Percentiles rank a stretch among this genome's conserved stretches.
These are phyloP conservation scores for Hyposmocoma kahamanoa DNA, from an alignment of 1,140 invertebrate genomes.

Conservation along the genomic window DNA sequence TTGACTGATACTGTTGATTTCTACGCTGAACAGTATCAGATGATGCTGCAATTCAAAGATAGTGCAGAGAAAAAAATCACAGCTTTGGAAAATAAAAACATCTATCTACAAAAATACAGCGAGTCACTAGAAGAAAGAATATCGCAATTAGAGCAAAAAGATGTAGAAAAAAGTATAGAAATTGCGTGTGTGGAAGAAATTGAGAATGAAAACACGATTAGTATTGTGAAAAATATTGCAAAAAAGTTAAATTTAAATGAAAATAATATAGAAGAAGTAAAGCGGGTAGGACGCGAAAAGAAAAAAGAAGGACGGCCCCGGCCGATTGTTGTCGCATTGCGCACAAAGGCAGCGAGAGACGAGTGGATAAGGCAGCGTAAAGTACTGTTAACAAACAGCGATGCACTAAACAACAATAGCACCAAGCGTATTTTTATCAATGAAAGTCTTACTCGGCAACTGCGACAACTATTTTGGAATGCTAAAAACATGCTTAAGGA, in stretches of 20 bases:
- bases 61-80: constrained; percentile 9
- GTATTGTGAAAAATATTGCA: neutral
- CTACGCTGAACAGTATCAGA: constrained; percentile 12
- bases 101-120: constrained; percentile 9
- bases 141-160: constrained; percentile 6
- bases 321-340: neutral
- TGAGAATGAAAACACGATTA: neutral
- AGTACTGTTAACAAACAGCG: neutral
- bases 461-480: neutral
- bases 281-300: neutral
- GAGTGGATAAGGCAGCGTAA: neutral
- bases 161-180: constrained; percentile 12
- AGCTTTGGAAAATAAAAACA: constrained; percentile 9
- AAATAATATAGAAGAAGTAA: neutral
- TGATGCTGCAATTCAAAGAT: constrained; percentile 9
- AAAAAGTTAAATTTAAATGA: neutral
- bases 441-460: neutral
- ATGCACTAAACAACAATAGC: neutral
- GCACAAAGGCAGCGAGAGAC: neutral
- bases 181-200: neutral
- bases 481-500: constrained; percentile 9
- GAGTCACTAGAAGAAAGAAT: constrained; percentile 10
- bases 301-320: neutral
- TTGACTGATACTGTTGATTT: constrained; percentile 4
- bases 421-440: neutral